Evolutionary conservation across 1,140 invertebrate genomes (phyloP).

Genomic region (Dysdera silvatica): DNA sequence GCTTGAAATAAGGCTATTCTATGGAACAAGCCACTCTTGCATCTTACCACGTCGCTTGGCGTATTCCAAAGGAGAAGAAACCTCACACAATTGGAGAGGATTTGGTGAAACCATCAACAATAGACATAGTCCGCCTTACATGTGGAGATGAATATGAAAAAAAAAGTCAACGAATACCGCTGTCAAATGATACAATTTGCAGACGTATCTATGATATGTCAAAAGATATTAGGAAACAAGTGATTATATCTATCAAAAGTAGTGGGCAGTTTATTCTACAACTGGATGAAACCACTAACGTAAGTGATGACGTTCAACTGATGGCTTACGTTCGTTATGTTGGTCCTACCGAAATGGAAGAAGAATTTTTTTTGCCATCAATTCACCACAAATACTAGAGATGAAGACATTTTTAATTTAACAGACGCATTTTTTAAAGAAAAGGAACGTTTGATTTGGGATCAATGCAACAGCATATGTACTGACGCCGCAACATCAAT

Average conservation of each 20-base stretch:
- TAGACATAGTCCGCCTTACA: constrained; percentile 5
- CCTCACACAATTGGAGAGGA: no score
- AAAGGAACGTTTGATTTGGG: constrained; percentile 6
- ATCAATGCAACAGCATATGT: no score
- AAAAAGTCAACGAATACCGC: neutral
- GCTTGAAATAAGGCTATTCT: no score
- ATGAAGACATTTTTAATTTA: constrained; percentile 6
- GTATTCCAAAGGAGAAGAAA: no score
- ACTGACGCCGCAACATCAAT: no score
- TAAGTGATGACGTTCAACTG: constrained; percentile 1
- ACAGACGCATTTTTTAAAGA: constrained; percentile 5
- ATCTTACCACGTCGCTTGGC: no score
- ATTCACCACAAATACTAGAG: constrained; percentile 6
- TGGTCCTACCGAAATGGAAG: neutral
- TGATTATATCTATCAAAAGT: constrained; percentile 2
- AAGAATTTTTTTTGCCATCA: constrained; percentile 4
- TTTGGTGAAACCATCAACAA: no score
- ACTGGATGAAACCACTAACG: constrained; percentile 13
- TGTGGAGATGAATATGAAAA: constrained; percentile 9
- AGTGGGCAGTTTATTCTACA: constrained; percentile 1
- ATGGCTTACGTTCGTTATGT: constrained; percentile 11
- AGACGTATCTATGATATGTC: constrained; percentile 8
- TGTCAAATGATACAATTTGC: constrained; percentile 4
- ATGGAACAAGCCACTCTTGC: no score
- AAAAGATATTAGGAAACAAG: constrained; percentile 7